Conservation (phyloP, 2,888 invertebrate genomes). For the Acleris emargana region DNA sequence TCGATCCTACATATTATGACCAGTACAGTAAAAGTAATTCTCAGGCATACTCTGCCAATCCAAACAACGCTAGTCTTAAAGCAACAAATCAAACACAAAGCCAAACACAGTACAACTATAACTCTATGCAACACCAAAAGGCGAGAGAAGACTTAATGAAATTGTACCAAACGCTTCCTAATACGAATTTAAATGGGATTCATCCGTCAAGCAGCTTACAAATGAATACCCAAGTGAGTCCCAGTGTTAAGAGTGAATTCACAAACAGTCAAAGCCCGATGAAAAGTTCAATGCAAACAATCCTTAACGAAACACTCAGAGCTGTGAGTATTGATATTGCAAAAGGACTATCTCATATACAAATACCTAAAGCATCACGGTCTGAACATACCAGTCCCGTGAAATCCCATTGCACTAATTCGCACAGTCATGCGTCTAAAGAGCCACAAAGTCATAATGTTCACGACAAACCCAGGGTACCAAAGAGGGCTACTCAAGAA, state of each 20-base stretch:
- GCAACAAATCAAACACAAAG: slow-evolving; percentile 36
- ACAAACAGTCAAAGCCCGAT: slow-evolving; percentile 5
- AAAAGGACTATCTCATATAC: slow-evolving; percentile 4
- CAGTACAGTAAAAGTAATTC: slow-evolving; percentile 10
- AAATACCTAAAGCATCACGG: not conserved
- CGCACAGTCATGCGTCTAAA: not conserved
- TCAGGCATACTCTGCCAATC: slow-evolving; percentile 9
- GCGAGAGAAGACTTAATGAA: slow-evolving; percentile 10
- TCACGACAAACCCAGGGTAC: slow-evolving; percentile 4
- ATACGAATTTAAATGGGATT: not conserved
- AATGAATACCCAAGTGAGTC: slow-evolving; percentile 3
- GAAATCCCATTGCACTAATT: not conserved
- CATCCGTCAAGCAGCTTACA: slow-evolving; percentile 3
- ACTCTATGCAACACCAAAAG: slow-evolving; percentile 13
- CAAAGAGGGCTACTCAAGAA: slow-evolving; percentile 8
- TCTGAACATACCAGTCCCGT: slow-evolving; percentile 1
- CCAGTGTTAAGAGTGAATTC: slow-evolving; percentile 7
- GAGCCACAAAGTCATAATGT: not conserved
- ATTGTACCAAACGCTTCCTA: not conserved
- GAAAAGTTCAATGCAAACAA: slow-evolving; percentile 12
- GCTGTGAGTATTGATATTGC: slow-evolving; percentile 5
- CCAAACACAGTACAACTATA: slow-evolving; percentile 31
- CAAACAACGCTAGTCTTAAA: slow-evolving; percentile 22
- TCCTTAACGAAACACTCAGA: not conserved
- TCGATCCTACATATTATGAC: slow-evolving; percentile 8